Conservation (phyloP, 2,797 vertebrate species). For the Enteromius mattozi region DNA sequence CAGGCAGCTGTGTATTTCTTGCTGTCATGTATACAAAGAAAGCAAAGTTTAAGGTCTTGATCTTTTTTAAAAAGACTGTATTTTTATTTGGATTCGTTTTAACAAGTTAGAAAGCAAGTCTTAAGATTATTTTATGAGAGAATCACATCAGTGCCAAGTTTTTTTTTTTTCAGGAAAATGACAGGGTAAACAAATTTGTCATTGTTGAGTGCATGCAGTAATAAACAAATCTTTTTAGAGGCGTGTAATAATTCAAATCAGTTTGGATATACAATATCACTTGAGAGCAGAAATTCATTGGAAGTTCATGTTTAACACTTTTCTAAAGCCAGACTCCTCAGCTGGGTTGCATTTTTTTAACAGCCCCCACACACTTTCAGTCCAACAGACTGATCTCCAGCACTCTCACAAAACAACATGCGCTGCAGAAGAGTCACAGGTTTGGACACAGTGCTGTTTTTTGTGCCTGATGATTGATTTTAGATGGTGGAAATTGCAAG, state of each 20-base stretch:
- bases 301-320: conserved; percentile 41
- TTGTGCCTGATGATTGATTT: background rate
- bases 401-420: conserved; percentile 33
- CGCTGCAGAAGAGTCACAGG: conserved; percentile 4
- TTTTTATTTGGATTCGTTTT: conserved; percentile 35
- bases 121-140: background rate
- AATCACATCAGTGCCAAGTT: background rate
- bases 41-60: conserved; percentile 51
- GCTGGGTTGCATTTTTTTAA: conserved; percentile 49
- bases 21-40: conserved; percentile 76
- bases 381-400: conserved; percentile 21
- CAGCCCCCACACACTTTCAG: conserved; percentile 48
- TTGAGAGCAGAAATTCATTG: background rate
- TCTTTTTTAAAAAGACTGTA: background rate
- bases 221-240: conserved; percentile 9
- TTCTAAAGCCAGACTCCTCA: conserved; percentile 51
- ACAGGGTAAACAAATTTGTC: background rate
- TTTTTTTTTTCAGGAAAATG: background rate
- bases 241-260: background rate
- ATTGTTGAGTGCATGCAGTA: background rate
- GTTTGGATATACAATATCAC: background rate
- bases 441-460: conserved; percentile 10
- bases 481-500: background rate
- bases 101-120: conserved; percentile 3
- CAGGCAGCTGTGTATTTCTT: conserved; percentile 77